These are phyloP conservation scores for Ornithoptera alexandrae DNA, from an alignment of 2,888 invertebrate species.

Conservation along the genomic window DNA sequence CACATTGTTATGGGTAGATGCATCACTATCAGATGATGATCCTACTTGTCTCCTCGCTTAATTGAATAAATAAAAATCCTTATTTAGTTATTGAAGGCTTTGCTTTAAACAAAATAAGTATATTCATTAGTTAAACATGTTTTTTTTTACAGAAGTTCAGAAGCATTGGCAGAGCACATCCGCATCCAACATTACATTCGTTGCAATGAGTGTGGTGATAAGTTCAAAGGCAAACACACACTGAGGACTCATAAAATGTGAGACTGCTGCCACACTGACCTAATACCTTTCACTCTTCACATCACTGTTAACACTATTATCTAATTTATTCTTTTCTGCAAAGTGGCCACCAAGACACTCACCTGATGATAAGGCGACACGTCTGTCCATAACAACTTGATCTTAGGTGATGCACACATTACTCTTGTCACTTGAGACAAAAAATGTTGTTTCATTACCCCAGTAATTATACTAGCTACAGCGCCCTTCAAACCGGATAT, in stretches of 20 bases:
- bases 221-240: constrained; percentile 50
- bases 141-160: constrained; percentile 40
- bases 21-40: no score
- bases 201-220: constrained; percentile 53
- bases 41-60: no score
- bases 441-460: no score
- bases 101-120: not conserved
- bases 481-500: no score
- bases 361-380: no score
- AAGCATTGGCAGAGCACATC: constrained; percentile 46
- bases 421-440: no score
- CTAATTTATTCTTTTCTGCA: not conserved
- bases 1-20: no score
- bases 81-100: not conserved
- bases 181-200: constrained; percentile 38
- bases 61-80: no score
- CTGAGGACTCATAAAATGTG: constrained; percentile 48
- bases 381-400: no score
- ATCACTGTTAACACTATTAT: not conserved
- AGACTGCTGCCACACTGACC: constrained; percentile 8
- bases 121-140: not conserved
- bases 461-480: no score
- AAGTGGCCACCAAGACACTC: no score
- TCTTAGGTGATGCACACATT: no score
- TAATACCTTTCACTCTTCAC: not conserved